phyloP scores from a whole-genome alignment of 2,797 vertebrate species.

The Oryzias dopingdopingensis region DNA sequence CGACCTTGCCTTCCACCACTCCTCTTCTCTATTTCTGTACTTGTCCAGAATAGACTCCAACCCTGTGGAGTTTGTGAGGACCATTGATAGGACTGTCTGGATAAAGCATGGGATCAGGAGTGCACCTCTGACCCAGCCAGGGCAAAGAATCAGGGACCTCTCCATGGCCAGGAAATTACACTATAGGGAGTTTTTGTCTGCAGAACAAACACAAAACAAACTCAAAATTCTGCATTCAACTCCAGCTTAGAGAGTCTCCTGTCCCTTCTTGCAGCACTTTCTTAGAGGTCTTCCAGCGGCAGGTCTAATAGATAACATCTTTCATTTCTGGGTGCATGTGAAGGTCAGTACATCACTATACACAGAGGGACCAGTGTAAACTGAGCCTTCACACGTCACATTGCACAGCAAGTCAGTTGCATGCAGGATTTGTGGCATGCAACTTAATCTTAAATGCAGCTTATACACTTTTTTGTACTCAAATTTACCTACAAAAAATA shows the following conservation, averaged over 20 bases:
- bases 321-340: constrained; percentile 43
- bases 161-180: constrained; percentile 79
- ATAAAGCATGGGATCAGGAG: constrained; percentile 80
- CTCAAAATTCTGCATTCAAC: no score
- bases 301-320: constrained; percentile 9
- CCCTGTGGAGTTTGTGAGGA: constrained; percentile 84
- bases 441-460: neutral
- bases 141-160: constrained; percentile 50
- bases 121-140: constrained; percentile 74
- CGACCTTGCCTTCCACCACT: constrained; percentile 87
- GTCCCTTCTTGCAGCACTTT: neutral
- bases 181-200: constrained; percentile 27
- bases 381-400: constrained; percentile 37
- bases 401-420: constrained; percentile 7
- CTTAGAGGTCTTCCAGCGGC: constrained; percentile 28
- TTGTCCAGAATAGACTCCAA: constrained; percentile 87
- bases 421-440: no score
- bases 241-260: neutral
- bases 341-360: constrained; percentile 47
- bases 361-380: constrained; percentile 54
- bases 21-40: constrained; percentile 87
- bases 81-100: constrained; percentile 76
- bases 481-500: neutral
- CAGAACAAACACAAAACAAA: constrained; percentile 6
- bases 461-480: neutral